Evolutionary conservation across 2,888 invertebrate species (phyloP).

Genomic region (Magallana nippona): DNA sequence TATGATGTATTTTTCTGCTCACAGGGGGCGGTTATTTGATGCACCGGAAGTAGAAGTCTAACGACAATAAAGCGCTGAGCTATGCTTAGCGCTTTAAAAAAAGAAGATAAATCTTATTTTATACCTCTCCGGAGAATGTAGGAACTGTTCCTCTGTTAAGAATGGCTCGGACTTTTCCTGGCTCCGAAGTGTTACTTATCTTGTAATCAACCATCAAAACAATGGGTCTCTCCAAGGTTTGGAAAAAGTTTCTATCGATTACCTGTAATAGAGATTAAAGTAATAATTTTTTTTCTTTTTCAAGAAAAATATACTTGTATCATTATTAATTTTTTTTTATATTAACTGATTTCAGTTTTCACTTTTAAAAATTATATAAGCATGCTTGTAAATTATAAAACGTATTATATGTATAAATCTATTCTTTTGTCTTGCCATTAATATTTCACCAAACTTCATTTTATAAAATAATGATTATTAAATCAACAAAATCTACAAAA

Average conservation of each 20-base stretch:
- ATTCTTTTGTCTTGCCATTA: too few species aligned
- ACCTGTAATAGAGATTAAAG: neutral
- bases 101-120: neutral
- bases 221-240: neutral
- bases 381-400: neutral
- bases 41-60: too few species aligned
- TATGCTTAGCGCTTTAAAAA: too few species aligned
- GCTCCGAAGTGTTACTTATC: neutral
- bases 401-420: too few species aligned
- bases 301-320: neutral
- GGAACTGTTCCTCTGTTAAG: neutral
- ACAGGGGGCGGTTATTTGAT: too few species aligned
- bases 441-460: too few species aligned
- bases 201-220: neutral
- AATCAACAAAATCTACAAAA: too few species aligned
- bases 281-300: neutral
- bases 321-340: too few species aligned
- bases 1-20: too few species aligned
- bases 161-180: neutral
- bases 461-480: too few species aligned
- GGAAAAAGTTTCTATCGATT: constrained; percentile 1
- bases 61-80: too few species aligned
- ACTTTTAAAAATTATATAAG: neutral
- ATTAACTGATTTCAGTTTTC: neutral
- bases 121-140: neutral